A percentile compares a stretch with the other conserved stretches of the same genome.
phyloP scores from a whole-genome alignment of 2,888 invertebrate species.

The Agonopterix subpropinquella region DNA sequence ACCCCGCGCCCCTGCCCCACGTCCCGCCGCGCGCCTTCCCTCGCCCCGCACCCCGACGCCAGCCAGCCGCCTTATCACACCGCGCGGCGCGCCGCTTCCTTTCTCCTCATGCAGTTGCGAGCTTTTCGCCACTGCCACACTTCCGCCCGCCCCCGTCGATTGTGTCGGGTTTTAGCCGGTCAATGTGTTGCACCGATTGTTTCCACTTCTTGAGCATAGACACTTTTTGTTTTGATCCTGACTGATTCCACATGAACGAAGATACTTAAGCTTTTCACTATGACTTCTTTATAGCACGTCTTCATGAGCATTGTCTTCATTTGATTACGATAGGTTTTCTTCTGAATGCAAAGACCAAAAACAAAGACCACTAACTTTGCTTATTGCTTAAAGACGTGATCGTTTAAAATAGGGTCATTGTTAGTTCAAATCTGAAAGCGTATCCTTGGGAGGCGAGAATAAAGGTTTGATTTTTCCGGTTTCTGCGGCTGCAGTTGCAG shows the following conservation, averaged over 20 bases:
- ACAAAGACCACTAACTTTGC: too few species aligned
- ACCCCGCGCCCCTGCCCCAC: constrained; percentile 41
- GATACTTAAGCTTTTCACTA: too few species aligned
- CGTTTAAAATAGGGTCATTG: constrained; percentile 7
- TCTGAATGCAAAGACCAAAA: too few species aligned
- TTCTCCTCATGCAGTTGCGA: constrained; percentile 73
- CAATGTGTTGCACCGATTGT: constrained; percentile 52
- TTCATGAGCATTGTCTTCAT: too few species aligned
- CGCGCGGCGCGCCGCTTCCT: constrained; percentile 57
- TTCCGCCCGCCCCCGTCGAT: constrained; percentile 58
- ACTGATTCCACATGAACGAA: too few species aligned
- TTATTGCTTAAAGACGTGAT: too few species aligned
- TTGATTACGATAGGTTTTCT: too few species aligned
- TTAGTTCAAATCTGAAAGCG: constrained; percentile 11
- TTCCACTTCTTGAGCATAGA: constrained; percentile 12
- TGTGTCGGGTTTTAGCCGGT: constrained; percentile 54
- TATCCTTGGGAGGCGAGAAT: constrained; percentile 12
- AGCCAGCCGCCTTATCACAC: constrained; percentile 69
- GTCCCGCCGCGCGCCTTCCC: constrained; percentile 38
- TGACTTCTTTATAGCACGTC: too few species aligned
- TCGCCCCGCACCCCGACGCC: constrained; percentile 42
- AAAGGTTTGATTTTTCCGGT: constrained; percentile 15
- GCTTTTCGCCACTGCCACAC: constrained; percentile 72
- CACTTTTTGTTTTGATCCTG: too few species aligned
- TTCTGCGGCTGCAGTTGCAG: constrained; percentile 8